A percentile compares a stretch with the other conserved stretches of the same genome.
These are phyloP conservation scores for Glyptemys insculpta DNA, from an alignment of 2,797 vertebrate species.

Conservation along the genomic window DNA sequence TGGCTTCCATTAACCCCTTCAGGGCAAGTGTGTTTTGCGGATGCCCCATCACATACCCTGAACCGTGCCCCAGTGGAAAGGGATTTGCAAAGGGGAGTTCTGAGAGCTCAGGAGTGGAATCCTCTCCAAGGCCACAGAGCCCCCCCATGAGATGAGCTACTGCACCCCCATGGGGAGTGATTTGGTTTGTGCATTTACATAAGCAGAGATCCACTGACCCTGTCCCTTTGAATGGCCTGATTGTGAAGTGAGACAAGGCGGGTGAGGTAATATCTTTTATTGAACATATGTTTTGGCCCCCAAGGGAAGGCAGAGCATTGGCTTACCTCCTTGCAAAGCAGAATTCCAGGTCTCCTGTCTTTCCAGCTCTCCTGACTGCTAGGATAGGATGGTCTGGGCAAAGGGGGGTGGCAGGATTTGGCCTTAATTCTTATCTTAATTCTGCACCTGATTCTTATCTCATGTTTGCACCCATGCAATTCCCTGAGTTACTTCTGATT, in stretches of 20 bases:
- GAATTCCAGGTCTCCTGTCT: neutral
- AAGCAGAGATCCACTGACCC: neutral
- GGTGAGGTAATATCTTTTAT: too few species aligned
- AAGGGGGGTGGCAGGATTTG: neutral
- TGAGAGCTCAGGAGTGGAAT: neutral
- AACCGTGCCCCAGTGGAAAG: neutral
- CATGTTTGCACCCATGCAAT: neutral
- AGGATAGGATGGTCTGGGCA: neutral
- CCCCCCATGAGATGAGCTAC: neutral
- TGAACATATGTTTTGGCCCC: too few species aligned
- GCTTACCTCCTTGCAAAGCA: neutral
- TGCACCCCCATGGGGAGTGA: neutral
- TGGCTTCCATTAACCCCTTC: neutral
- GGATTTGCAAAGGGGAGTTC: neutral
- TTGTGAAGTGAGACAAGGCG: neutral
- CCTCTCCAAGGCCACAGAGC: neutral
- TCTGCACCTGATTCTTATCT: neutral
- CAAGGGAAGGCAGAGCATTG: too few species aligned
- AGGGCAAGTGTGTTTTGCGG: neutral
- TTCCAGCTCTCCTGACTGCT: neutral
- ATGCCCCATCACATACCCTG: neutral
- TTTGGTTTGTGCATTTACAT: neutral
- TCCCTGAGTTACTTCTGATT: neutral
- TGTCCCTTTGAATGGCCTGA: neutral
- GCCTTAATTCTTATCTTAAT: neutral